Evolutionary conservation across 2,113 vertebrate species (phyloP).

Genomic region (Glaucomys volans): DNA sequence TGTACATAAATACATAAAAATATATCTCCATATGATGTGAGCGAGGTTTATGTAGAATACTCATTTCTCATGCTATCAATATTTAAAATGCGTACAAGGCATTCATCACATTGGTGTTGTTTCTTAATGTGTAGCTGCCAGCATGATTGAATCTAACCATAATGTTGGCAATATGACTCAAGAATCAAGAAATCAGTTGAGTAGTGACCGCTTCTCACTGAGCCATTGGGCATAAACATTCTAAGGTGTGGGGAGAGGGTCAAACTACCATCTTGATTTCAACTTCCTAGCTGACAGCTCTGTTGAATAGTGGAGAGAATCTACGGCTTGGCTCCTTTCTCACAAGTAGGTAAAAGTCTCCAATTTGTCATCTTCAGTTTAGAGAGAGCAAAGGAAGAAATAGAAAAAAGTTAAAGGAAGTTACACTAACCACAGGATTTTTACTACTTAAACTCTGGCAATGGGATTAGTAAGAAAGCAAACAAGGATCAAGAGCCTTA

Average conservation of each 20-base stretch:
- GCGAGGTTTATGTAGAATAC: neutral
- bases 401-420: neutral
- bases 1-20: neutral
- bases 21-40: neutral
- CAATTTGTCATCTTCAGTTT: neutral
- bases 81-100: neutral
- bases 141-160: neutral
- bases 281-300: neutral
- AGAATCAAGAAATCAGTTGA: neutral
- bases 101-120: neutral
- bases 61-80: too few species aligned
- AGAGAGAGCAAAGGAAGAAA: conserved; percentile 4
- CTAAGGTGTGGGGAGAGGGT: neutral
- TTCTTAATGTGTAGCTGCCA: neutral
- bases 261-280: neutral
- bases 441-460: conserved; percentile 30
- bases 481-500: neutral
- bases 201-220: neutral
- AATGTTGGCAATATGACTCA: neutral
- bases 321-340: neutral
- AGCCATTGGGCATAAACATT: neutral
- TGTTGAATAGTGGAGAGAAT: neutral
- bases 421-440: neutral
- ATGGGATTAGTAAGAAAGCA: neutral
- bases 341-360: neutral